phyloP scores from a whole-genome alignment of 2,797 vertebrate genomes.

The Spondyliosoma cantharus region DNA sequence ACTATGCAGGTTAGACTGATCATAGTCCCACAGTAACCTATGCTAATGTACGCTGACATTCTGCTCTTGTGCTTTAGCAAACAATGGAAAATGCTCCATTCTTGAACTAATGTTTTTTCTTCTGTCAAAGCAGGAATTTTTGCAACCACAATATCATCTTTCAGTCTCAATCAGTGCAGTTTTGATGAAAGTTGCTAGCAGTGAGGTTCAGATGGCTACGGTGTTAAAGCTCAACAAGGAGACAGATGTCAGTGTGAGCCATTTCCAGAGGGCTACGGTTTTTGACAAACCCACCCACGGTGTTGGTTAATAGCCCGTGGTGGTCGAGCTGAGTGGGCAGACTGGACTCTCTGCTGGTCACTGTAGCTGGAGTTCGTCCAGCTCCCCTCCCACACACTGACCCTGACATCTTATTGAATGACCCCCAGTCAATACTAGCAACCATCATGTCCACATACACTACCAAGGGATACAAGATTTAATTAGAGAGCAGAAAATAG shows the following conservation, averaged over 20 bases:
- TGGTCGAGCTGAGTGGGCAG: constrained; percentile 69
- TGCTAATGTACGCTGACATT: constrained; percentile 29
- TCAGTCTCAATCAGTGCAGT: constrained; percentile 9
- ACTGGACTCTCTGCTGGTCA: constrained; percentile 70
- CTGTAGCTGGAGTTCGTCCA: constrained; percentile 64
- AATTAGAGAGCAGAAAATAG: constrained; percentile 58
- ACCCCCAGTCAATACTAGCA: constrained; percentile 60
- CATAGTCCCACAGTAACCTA: not conserved
- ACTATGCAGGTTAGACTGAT: constrained; percentile 93
- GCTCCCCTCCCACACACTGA: constrained; percentile 75
- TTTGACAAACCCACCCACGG: constrained; percentile 73
- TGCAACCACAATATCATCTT: not conserved
- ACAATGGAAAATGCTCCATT: not conserved
- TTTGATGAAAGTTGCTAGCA: constrained; percentile 34
- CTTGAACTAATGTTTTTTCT: not conserved
- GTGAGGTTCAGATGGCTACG: constrained; percentile 23
- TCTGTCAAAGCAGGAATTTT: constrained; percentile 19
- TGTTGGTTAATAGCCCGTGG: constrained; percentile 67
- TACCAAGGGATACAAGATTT: constrained; percentile 56
- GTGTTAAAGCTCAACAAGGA: constrained; percentile 56
- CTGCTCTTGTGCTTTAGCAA: constrained; percentile 18
- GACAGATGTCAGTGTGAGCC: constrained; percentile 64
- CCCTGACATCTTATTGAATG: constrained; percentile 62
- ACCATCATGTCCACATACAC: constrained; percentile 48
- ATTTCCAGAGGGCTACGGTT: constrained; percentile 51